Percentiles rank a stretch among this genome's conserved stretches.
These are phyloP conservation scores for Biston stratarius DNA, from an alignment of 2,888 invertebrate species.

Conservation along the genomic window DNA sequence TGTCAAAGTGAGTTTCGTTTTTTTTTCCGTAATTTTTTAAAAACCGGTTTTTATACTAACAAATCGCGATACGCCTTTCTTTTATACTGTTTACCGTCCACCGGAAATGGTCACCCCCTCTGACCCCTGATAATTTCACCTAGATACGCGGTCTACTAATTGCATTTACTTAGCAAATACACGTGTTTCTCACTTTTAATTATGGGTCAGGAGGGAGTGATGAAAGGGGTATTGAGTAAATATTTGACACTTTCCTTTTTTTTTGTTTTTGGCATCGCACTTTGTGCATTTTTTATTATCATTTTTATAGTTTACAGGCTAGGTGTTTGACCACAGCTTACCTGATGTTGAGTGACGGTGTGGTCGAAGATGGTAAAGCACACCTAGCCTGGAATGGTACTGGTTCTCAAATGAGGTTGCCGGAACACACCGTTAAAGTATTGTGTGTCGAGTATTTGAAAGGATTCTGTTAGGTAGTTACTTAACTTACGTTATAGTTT, in stretches of 20 bases:
- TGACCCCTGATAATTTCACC: conserved; percentile 38
- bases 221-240: not conserved
- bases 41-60: not conserved
- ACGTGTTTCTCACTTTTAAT: conserved; percentile 26
- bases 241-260: conserved; percentile 1
- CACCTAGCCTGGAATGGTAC: too few species aligned
- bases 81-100: not conserved
- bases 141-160: conserved; percentile 37
- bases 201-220: conserved; percentile 10
- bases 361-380: too few species aligned
- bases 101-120: conserved; percentile 28
- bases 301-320: too few species aligned
- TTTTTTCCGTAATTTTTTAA: not conserved
- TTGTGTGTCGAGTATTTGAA: not conserved
- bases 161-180: conserved; percentile 30
- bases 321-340: too few species aligned
- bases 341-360: too few species aligned
- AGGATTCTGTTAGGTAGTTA: too few species aligned
- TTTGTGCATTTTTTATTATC: too few species aligned
- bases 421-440: too few species aligned
- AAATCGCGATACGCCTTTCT: not conserved
- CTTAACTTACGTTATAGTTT: too few species aligned
- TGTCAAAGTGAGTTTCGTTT: too few species aligned
- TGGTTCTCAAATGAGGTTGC: too few species aligned
- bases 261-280: too few species aligned